phyloP scores from a whole-genome alignment of 64 coral and sea anemone species.

The Stylophora pistillata region DNA sequence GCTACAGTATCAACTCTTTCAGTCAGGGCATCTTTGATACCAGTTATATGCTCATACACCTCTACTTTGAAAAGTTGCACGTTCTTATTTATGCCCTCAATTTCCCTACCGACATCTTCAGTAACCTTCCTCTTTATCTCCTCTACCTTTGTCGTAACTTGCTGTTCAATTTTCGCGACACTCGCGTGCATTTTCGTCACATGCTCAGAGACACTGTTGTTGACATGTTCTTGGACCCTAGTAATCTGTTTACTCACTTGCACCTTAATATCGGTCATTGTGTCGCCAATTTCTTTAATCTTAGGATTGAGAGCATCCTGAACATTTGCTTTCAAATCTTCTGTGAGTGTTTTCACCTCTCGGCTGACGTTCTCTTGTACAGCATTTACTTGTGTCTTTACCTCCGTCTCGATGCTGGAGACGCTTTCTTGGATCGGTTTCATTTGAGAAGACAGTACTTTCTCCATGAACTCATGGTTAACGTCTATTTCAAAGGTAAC shows the following conservation, averaged over 20 bases:
- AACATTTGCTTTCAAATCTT: background rate
- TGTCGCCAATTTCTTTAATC: constrained; percentile 13
- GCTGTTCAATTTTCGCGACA: too few relatives aligned
- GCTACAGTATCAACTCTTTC: too few relatives aligned
- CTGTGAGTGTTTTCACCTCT: background rate
- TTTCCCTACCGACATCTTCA: too few relatives aligned
- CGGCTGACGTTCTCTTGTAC: background rate
- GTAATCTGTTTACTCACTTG: background rate
- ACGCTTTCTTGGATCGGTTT: constrained; percentile 6
- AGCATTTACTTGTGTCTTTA: background rate
- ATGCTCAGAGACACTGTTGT: background rate
- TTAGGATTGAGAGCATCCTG: background rate
- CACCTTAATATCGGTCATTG: background rate
- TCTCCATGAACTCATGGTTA: constrained; percentile 22
- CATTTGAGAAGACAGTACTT: constrained; percentile 12
- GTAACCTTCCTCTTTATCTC: too few relatives aligned
- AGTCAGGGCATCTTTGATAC: too few relatives aligned
- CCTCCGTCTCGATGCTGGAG: background rate
- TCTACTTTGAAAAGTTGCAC: too few relatives aligned
- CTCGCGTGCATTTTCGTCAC: background rate
- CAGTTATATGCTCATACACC: too few relatives aligned
- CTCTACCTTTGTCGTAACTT: too few relatives aligned
- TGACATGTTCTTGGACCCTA: background rate
- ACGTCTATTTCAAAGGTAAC: background rate
- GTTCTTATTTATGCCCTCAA: too few relatives aligned